Percentiles rank a stretch among this genome's conserved stretches.
Conservation (phyloP, 2,888 invertebrate genomes). For the Selenia dentaria region DNA sequence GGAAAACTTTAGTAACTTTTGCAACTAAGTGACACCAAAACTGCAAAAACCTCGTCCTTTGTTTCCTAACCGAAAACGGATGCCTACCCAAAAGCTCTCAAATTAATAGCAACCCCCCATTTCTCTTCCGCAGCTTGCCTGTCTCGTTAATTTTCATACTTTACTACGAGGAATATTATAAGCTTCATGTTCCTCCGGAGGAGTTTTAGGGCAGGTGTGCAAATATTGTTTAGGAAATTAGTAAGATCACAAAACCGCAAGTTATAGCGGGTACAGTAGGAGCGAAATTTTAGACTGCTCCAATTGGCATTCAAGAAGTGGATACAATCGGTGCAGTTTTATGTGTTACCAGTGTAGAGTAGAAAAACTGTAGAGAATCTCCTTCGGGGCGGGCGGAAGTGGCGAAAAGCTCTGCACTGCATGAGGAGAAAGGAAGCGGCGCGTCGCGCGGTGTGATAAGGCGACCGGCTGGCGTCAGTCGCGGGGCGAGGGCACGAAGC, state of each 20-base stretch:
- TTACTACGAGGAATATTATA: constrained; percentile 17
- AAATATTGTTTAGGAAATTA: constrained; percentile 17
- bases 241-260: constrained; percentile 13
- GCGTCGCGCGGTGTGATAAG: constrained; percentile 79
- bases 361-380: constrained; percentile 70
- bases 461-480: constrained; percentile 74
- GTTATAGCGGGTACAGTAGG: constrained; percentile 1
- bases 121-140: constrained; percentile 22
- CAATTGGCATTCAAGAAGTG: constrained; percentile 41
- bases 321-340: constrained; percentile 34
- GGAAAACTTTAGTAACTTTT: background rate
- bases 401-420: constrained; percentile 83
- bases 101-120: constrained; percentile 27
- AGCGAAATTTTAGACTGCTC: constrained; percentile 3
- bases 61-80: constrained; percentile 23
- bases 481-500: constrained; percentile 52
- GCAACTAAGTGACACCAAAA: constrained; percentile 30
- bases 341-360: constrained; percentile 69
- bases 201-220: constrained; percentile 13
- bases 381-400: constrained; percentile 74
- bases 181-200: constrained; percentile 13
- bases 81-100: constrained; percentile 22
- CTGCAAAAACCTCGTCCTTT: constrained; percentile 33
- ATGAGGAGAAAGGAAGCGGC: constrained; percentile 83
- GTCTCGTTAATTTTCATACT: constrained; percentile 26